phyloP scores from a whole-genome alignment of 1,140 invertebrate genomes.

The Ptiloglossa arizonensis region DNA sequence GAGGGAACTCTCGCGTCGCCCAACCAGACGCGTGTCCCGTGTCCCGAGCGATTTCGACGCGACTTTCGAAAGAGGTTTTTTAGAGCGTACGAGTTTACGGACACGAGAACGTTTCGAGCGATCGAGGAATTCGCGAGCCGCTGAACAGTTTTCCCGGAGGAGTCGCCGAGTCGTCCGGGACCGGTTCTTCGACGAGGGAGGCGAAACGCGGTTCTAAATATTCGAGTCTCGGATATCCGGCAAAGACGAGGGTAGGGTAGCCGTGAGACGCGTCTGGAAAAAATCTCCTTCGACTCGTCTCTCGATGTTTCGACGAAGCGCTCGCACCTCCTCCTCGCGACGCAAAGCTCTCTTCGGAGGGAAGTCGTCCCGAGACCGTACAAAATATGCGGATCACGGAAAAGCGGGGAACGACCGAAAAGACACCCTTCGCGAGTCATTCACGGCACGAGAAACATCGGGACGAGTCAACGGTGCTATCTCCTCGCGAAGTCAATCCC shows the following conservation, averaged over 20 bases:
- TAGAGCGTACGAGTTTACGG: too few relatives aligned
- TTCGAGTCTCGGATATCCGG: slow-evolving; percentile 14
- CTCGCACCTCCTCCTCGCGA: background rate
- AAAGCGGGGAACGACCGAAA: background rate
- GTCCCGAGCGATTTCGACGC: too few relatives aligned
- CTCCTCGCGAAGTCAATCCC: background rate
- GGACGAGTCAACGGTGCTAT: background rate
- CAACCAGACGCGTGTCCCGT: background rate
- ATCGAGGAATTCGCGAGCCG: too few relatives aligned
- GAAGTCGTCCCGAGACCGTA: background rate
- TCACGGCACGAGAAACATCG: background rate
- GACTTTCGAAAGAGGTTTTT: too few relatives aligned
- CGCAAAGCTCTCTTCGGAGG: background rate
- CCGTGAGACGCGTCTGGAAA: background rate
- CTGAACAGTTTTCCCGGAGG: background rate
- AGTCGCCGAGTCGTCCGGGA: slow-evolving; percentile 4
- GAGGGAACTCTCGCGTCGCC: background rate
- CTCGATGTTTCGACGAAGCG: background rate
- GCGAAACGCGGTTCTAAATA: background rate
- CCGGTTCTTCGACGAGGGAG: slow-evolving; percentile 6
- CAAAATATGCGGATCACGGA: slow-evolving; percentile 41
- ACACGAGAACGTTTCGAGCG: too few relatives aligned
- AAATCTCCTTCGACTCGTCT: background rate
- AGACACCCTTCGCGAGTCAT: background rate
- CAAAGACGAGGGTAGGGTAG: background rate